Percentiles rank a stretch among this genome's conserved stretches.
Conservation (phyloP, 2,888 invertebrate genomes). For the Podabrus alpinus region DNA sequence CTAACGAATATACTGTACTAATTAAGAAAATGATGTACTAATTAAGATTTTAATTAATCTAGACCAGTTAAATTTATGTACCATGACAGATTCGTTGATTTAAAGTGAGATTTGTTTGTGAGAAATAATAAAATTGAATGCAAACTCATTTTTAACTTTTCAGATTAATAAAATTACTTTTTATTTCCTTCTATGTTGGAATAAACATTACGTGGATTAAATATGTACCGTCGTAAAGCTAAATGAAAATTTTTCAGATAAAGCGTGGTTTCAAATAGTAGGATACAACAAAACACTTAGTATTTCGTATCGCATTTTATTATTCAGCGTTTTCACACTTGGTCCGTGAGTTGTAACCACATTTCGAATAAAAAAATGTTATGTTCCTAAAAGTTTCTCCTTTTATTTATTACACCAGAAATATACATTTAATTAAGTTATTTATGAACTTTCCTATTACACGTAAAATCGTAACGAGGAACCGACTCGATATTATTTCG, state of each 20-base stretch:
- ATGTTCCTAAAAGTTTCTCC: neutral
- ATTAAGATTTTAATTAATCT: neutral
- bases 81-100: neutral
- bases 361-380: neutral
- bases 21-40: neutral
- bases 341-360: neutral
- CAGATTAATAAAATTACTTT: neutral
- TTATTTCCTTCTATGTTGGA: neutral
- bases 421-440: neutral
- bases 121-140: neutral
- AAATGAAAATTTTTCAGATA: neutral
- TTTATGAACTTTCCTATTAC: neutral
- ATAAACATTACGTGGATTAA: neutral
- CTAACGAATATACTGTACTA: neutral
- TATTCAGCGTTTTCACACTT: neutral
- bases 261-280: neutral
- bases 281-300: neutral
- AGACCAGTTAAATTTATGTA: neutral
- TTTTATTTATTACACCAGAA: neutral
- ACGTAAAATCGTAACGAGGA: neutral
- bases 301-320: neutral
- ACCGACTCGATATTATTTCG: constrained; percentile 5
- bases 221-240: neutral
- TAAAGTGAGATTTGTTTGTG: neutral
- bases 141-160: neutral